Conservation (phyloP, 1,140 invertebrate genomes). For the Belonocnema kinseyi region DNA sequence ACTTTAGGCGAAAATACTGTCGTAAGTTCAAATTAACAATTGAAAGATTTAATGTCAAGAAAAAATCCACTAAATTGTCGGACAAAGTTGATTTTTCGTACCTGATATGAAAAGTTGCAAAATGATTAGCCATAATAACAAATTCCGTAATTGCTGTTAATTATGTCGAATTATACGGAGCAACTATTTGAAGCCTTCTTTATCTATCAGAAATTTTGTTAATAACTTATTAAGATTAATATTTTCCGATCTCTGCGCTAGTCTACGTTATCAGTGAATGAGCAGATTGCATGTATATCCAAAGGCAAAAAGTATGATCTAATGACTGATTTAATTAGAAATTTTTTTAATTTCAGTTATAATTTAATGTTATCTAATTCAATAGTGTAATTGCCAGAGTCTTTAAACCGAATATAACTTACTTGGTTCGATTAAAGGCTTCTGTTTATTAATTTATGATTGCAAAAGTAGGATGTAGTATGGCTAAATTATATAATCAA, state of each 20-base stretch:
- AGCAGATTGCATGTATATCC: neutral
- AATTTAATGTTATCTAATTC: neutral
- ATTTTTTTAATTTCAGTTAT: neutral
- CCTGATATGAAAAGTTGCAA: constrained; percentile 11
- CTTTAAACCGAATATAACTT: constrained; percentile 41
- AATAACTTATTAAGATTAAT: neutral
- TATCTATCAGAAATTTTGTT: no score
- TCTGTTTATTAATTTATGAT: constrained; percentile 16
- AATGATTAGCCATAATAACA: neutral
- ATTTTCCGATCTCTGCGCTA: constrained; percentile 1
- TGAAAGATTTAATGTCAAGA: no score
- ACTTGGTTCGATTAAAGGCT: constrained; percentile 44
- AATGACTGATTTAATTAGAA: neutral
- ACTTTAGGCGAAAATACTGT: no score
- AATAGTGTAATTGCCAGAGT: neutral
- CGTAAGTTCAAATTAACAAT: no score
- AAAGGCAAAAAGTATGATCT: neutral
- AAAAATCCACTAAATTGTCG: no score
- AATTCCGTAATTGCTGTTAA: no score
- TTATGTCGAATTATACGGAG: no score
- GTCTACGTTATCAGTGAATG: neutral
- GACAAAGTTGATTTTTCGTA: neutral
- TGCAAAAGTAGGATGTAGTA: neutral
- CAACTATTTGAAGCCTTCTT: no score
- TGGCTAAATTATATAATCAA: no score